Percentiles rank a stretch among this genome's conserved stretches.
phyloP scores from a whole-genome alignment of 2,888 invertebrate species.

The Rhingia rostrata region DNA sequence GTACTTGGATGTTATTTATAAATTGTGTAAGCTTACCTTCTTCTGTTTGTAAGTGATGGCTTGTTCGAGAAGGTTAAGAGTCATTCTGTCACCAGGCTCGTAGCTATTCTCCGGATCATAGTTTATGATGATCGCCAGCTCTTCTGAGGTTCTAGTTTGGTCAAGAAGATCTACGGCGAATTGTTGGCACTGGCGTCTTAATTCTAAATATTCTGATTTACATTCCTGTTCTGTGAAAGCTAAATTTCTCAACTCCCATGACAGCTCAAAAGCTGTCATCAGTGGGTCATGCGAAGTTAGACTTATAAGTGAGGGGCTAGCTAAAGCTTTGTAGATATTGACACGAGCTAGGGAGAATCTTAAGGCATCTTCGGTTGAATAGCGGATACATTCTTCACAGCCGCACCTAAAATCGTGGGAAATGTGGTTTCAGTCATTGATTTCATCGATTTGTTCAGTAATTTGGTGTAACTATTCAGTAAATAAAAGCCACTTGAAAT shows the following conservation, averaged over 20 bases:
- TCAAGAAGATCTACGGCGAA: conserved; percentile 96
- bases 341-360: conserved; percentile 94
- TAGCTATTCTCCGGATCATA: conserved; percentile 91
- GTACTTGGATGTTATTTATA: no score
- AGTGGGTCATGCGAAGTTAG: conserved; percentile 96
- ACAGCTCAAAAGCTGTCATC: conserved; percentile 95
- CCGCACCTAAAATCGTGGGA: conserved; percentile 86
- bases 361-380: conserved; percentile 89
- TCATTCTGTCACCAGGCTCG: conserved; percentile 92
- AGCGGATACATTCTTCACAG: conserved; percentile 93
- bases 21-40: conserved; percentile 85
- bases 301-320: conserved; percentile 96
- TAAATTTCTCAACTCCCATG: conserved; percentile 95
- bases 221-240: conserved; percentile 97
- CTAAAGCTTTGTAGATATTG: conserved; percentile 95
- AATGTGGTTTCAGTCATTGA: background rate
- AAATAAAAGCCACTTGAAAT: no score
- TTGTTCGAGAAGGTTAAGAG: conserved; percentile 92
- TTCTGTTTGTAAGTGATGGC: conserved; percentile 98
- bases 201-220: conserved; percentile 93
- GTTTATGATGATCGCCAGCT: conserved; percentile 96
- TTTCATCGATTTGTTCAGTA: background rate
- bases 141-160: conserved; percentile 95
- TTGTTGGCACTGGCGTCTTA: conserved; percentile 93
- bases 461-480: background rate